Percentiles rank a stretch among this genome's conserved stretches.
phyloP scores from a whole-genome alignment of 2,888 invertebrate species.

The Morpho deidamia region DNA sequence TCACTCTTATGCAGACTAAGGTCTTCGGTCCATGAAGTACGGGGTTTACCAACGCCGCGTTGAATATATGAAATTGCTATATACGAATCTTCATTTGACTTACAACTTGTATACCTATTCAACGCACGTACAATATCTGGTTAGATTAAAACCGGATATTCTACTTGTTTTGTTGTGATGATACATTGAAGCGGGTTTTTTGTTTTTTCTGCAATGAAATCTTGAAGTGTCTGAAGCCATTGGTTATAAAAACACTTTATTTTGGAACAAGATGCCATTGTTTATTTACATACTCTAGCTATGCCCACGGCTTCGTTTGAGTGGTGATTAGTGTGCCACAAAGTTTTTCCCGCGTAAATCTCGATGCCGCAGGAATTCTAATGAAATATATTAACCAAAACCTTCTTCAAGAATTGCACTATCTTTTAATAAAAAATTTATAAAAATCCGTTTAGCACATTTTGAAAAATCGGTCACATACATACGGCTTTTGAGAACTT shows the following conservation, averaged over 20 bases:
- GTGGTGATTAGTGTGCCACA: too few species aligned
- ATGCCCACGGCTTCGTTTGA: too few species aligned
- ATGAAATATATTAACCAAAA: not conserved
- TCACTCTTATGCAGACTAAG: too few species aligned
- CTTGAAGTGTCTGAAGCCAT: not conserved
- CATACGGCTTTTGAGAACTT: too few species aligned
- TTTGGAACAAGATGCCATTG: not conserved
- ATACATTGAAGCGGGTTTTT: not conserved
- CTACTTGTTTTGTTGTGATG: slow-evolving; percentile 32
- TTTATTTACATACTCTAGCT: too few species aligned
- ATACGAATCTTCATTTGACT: slow-evolving; percentile 29
- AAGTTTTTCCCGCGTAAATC: too few species aligned
- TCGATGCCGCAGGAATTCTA: not conserved
- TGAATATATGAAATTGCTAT: not conserved
- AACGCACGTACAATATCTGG: slow-evolving; percentile 49
- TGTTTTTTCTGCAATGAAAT: not conserved
- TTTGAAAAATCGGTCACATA: too few species aligned
- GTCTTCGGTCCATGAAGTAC: too few species aligned
- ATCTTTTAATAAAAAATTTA: too few species aligned
- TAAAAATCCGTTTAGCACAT: too few species aligned
- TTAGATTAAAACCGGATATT: slow-evolving; percentile 65
- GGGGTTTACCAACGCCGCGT: too few species aligned
- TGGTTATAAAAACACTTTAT: not conserved
- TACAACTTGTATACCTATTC: slow-evolving; percentile 43
- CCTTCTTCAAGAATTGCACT: too few species aligned